A percentile compares a stretch with the other conserved stretches of the same genome.
phyloP scores from a whole-genome alignment of 2,797 vertebrate genomes.

The Etheostoma nigrum region DNA sequence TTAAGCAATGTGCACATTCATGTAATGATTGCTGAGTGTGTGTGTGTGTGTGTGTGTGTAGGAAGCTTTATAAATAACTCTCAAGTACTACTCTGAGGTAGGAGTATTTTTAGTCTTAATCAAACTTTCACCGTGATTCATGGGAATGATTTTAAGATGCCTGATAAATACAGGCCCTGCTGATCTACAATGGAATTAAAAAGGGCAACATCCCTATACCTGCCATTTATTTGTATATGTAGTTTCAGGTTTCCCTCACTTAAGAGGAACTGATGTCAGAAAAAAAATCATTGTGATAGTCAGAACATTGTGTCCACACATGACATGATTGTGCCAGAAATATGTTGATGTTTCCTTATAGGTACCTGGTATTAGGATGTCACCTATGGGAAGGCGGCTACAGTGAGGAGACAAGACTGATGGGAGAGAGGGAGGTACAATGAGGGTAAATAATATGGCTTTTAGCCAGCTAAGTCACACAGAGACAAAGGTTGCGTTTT shows the following conservation, averaged over 20 bases:
- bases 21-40: slow-evolving; percentile 46
- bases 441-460: slow-evolving; percentile 5
- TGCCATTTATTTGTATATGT: background rate
- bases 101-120: slow-evolving; percentile 76
- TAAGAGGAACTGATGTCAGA: slow-evolving; percentile 24
- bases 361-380: slow-evolving; percentile 19
- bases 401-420: slow-evolving; percentile 19
- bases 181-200: slow-evolving; percentile 19
- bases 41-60: slow-evolving; percentile 48
- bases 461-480: slow-evolving; percentile 1
- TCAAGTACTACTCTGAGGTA: slow-evolving; percentile 66
- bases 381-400: slow-evolving; percentile 9
- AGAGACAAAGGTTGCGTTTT: background rate
- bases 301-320: slow-evolving; percentile 22
- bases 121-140: slow-evolving; percentile 61
- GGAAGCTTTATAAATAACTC: slow-evolving; percentile 76
- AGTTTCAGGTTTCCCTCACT: slow-evolving; percentile 3
- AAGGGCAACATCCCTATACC: slow-evolving; percentile 16
- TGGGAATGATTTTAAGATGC: slow-evolving; percentile 42
- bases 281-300: slow-evolving; percentile 6
- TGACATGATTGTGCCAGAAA: slow-evolving; percentile 11
- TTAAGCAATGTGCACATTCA: slow-evolving; percentile 57
- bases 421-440: slow-evolving; percentile 12
- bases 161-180: slow-evolving; percentile 34
- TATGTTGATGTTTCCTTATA: slow-evolving; percentile 13